These are phyloP conservation scores for Drosophila maculinotata DNA, from an alignment of 2,888 invertebrate genomes.

Conservation along the genomic window DNA sequence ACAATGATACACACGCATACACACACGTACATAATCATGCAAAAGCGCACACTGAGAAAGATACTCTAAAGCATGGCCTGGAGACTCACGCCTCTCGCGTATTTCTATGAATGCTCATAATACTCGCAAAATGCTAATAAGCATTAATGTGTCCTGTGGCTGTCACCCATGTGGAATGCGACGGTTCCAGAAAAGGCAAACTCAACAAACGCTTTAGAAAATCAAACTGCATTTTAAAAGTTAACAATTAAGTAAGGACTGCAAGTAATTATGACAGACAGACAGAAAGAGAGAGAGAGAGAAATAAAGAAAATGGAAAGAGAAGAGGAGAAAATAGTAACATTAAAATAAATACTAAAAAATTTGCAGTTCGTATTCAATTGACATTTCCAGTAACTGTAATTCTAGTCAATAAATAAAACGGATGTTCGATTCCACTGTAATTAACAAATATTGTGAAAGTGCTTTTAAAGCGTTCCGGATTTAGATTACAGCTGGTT, in stretches of 20 bases:
- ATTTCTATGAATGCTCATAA: constrained; percentile 60
- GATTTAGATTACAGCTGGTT: constrained; percentile 2
- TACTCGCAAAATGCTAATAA: constrained; percentile 70
- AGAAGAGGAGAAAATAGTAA: too few species aligned
- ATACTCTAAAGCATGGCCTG: constrained; percentile 2
- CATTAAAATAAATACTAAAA: too few species aligned
- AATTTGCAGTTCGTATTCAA: too few species aligned
- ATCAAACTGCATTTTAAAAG: too few species aligned
- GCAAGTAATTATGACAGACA: too few species aligned
- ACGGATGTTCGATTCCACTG: too few species aligned
- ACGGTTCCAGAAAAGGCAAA: constrained; percentile 5
- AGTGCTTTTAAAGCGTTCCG: background rate
- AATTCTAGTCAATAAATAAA: too few species aligned
- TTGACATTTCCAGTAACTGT: too few species aligned
- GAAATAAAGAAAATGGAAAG: background rate
- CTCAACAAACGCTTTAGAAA: too few species aligned
- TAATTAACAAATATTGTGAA: background rate
- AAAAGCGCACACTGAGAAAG: constrained; percentile 1
- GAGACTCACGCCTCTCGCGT: constrained; percentile 16
- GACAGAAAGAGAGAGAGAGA: too few species aligned
- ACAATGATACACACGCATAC: constrained; percentile 7
- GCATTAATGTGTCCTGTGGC: constrained; percentile 50
- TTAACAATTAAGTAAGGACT: too few species aligned
- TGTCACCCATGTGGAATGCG: constrained; percentile 10
- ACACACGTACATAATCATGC: background rate